Base-by-base conservation (phyloP, 2,888 invertebrate genomes). In the Piscicola geometra region DNA sequence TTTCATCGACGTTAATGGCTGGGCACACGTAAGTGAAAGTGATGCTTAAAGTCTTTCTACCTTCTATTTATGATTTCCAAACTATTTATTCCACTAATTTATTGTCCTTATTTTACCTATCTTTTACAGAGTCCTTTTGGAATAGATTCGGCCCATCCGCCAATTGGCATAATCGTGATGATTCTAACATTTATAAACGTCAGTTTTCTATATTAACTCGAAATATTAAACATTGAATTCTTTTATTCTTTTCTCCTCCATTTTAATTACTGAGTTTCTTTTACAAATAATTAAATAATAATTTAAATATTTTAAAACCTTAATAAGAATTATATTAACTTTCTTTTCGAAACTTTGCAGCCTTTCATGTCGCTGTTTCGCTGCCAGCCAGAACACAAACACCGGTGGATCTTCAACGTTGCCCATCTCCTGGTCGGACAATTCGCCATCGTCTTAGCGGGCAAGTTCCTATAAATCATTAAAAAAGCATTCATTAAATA, bases 341-440 rank as follows among this genome's bases (percentile, higher is more conserved):
- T 12, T n/a, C n/a, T n/a, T n/a, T n/a, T n/a, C n/a, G n/a, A n/a
- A n/a, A n/a, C n/a, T n/a, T n/a, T 5, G 33, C 68, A 75, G 75
- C 75, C 75, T 33, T 30, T 75, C 33, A 47, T 75, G 68, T 5
- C 75, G 3, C 50, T 68, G 67, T 28, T 75, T 9, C n/a, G 75
- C 21, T 75, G 75, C 25, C 28, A 66, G 12, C 67, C 75, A 21
- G 50, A 32, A 1, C n/a, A 47, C 75, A 12, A 68, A 25, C 67
- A 32, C 35, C 35, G 75, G 30, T 75, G 67, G 68, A 68, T 75
- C 3, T 75, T 75, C 47, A 75, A 75, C 64, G 35, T 67, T n/a
- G 60, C 36, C 2, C 75, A 75, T 66, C n/a, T 47, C 21, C 35
- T 75, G 30, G 75, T 75, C 9, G 75, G 75, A 1, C 30, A 50